Base-by-base conservation (phyloP, 2,113 vertebrate genomes). In the Pollachius pollachius region DNA sequence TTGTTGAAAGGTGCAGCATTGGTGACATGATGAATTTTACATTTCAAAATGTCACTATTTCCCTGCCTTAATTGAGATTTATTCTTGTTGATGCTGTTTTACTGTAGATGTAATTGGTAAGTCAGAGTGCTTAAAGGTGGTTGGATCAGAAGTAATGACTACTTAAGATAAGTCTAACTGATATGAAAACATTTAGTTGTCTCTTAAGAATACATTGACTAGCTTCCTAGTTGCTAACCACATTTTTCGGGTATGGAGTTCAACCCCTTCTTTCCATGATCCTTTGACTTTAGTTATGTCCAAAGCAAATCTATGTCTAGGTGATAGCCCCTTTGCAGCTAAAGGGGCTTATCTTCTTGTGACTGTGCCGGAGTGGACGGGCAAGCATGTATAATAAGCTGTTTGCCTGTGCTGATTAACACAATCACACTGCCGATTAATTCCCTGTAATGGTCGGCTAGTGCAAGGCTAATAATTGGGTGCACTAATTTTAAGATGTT, bases 401-500 rank as follows among this genome's bases (percentile, higher is more conserved):
- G 77, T 82, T 75, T 87, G 81, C 75, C 81, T 77, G 68, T 77
- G 79, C 82, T 86, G 79, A 86, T 81, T 82, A 78, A 77, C 81
- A 78, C 65, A 85, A 77, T 81, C 78, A 68, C 73, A 68, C 57
- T 74, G 80, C 75, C 73, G 78, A 81, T 80, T 87, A 84, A 85
- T 89, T 83, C 82, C 76, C 73, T 81, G 66, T 85, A 83, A 85
- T 84, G 78, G 76, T 73, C 3, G 12, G 78, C 67, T 75, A 78
- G 79, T 1, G 19, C 73, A 63, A 72, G 65, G 77, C 76, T 86
- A 89, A 91, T 88, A 81, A 85, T 74, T 34, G 77, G 82, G 69
- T 82, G 78, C 71, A 83, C 75, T 90, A 86, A 89, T 90, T 90
- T 85, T 84, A 89, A 89, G 79, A 89, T 85, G 77, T 82, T 81